phyloP scores from a whole-genome alignment of 2,888 invertebrate genomes.

The Chydorus sphaericus region DNA sequence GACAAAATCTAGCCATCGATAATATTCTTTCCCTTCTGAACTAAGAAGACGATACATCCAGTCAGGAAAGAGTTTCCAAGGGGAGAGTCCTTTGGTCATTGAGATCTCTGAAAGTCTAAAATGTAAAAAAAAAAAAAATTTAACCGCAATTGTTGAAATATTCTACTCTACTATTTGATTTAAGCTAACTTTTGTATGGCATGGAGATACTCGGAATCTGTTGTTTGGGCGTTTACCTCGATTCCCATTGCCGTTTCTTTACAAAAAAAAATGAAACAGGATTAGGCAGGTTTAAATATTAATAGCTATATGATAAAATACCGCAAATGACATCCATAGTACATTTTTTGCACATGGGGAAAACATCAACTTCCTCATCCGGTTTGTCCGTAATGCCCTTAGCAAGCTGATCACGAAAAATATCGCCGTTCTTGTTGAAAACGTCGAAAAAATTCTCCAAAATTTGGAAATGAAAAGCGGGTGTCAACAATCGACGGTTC shows the following conservation, averaged over 20 bases:
- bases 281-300: too few species aligned
- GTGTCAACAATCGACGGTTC: constrained; percentile 27
- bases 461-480: constrained; percentile 35
- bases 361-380: constrained; percentile 27
- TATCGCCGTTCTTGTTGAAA: constrained; percentile 32
- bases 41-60: too few species aligned
- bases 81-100: too few species aligned
- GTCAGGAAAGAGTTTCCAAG: too few species aligned
- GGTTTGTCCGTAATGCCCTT: not conserved
- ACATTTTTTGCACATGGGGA: constrained; percentile 30
- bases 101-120: too few species aligned
- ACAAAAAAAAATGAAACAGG: too few species aligned
- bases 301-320: constrained; percentile 22
- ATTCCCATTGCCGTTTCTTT: constrained; percentile 79
- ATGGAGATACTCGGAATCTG: constrained; percentile 52
- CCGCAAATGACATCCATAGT: constrained; percentile 33
- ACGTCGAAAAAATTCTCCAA: constrained; percentile 32
- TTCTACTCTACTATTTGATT: too few species aligned
- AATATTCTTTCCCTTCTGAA: too few species aligned
- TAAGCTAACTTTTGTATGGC: constrained; percentile 62
- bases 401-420: constrained; percentile 3
- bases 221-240: constrained; percentile 50
- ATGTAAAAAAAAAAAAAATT: too few species aligned
- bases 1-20: too few species aligned
- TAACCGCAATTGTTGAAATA: too few species aligned